phyloP scores from a whole-genome alignment of 2,888 invertebrate species.

The Steromphala cineraria region DNA sequence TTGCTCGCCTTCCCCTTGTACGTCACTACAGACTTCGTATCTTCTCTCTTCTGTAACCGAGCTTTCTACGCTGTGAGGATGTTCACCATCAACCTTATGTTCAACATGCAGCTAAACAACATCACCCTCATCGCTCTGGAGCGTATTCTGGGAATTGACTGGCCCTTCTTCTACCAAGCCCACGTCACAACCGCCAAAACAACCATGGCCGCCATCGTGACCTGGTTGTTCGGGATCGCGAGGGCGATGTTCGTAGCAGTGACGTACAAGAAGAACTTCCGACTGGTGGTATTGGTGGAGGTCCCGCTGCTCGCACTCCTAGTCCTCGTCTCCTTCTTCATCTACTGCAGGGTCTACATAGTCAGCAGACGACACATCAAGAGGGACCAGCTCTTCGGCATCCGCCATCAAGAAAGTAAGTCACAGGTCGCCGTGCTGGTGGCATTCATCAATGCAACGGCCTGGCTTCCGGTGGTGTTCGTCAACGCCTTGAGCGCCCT shows the following conservation, averaged over 20 bases:
- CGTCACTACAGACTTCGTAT: too few relatives aligned
- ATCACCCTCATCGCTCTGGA: neutral
- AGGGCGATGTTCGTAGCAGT: too few relatives aligned
- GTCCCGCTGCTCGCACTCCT: neutral
- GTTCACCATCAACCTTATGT: neutral
- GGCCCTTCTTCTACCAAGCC: neutral
- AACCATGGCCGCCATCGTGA: neutral
- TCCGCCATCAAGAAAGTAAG: neutral
- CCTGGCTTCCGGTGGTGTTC: neutral
- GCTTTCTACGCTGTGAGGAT: neutral
- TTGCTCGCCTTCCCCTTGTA: too few relatives aligned
- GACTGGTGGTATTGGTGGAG: neutral
- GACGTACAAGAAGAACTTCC: neutral
- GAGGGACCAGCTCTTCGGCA: neutral
- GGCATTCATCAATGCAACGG: neutral
- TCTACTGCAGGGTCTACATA: neutral
- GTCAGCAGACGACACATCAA: neutral
- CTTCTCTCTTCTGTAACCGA: neutral
- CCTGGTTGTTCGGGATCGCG: neutral
- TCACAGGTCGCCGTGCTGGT: neutral
- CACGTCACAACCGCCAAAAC: neutral
- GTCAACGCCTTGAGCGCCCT: neutral
- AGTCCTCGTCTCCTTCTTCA: neutral
- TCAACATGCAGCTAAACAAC: neutral
- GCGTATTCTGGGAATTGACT: neutral